phyloP scores from a whole-genome alignment of 1,140 invertebrate genomes.

The Achroia grisella region DNA sequence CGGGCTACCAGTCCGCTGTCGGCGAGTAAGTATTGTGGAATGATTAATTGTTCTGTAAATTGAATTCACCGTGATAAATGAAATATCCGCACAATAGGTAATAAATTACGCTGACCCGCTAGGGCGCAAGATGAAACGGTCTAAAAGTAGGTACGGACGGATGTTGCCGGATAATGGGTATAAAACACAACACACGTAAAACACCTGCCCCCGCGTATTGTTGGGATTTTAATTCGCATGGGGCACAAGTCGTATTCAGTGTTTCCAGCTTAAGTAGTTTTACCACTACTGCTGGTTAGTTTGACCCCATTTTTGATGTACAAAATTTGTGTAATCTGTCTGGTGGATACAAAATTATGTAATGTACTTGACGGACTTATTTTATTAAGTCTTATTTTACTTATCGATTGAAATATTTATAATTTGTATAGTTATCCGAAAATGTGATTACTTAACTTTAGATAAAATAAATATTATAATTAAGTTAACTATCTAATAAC shows the following conservation, averaged over 20 bases:
- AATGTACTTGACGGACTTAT: too few species aligned
- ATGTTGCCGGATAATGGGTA: constrained; percentile 44
- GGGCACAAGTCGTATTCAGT: neutral
- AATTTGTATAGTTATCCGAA: too few species aligned
- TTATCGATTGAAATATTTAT: too few species aligned
- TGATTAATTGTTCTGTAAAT: constrained; percentile 72
- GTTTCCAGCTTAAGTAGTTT: neutral
- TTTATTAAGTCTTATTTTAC: too few species aligned
- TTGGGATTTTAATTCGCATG: constrained; percentile 32
- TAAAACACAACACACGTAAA: constrained; percentile 47
- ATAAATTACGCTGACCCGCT: constrained; percentile 68
- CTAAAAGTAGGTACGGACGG: constrained; percentile 44
- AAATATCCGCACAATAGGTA: constrained; percentile 71
- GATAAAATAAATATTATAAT: too few species aligned
- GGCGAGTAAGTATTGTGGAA: constrained; percentile 64
- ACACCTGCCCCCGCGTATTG: constrained; percentile 43
- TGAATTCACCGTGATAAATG: constrained; percentile 71
- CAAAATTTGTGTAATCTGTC: too few species aligned
- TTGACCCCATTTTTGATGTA: too few species aligned
- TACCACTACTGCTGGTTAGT: too few species aligned
- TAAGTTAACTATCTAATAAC: too few species aligned
- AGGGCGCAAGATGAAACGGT: constrained; percentile 62
- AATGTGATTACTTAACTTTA: too few species aligned
- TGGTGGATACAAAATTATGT: too few species aligned
- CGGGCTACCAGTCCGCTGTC: constrained; percentile 45